These are phyloP conservation scores for Melanotaenia nigrans DNA, from an alignment of 2,797 vertebrate genomes.

Conservation along the genomic window DNA sequence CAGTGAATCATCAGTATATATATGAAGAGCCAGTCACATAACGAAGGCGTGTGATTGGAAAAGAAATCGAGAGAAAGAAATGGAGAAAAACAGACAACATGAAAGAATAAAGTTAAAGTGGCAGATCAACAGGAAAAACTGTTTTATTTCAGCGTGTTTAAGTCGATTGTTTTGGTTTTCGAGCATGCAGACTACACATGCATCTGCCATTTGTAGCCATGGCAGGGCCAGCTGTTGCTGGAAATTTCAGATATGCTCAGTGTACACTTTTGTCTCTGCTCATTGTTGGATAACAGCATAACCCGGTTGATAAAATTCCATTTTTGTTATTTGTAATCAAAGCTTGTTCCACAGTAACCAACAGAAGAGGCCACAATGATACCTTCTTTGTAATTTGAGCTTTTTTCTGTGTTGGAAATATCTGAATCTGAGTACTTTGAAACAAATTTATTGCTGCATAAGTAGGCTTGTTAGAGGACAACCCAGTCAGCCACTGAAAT, in stretches of 20 bases:
- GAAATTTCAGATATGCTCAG: not conserved
- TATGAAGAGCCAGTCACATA: conserved; percentile 3
- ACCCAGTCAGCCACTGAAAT: not conserved
- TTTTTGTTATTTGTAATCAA: no score
- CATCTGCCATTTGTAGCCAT: not conserved
- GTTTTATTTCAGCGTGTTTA: not conserved
- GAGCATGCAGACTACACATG: not conserved
- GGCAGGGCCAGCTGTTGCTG: not conserved
- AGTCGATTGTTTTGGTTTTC: not conserved
- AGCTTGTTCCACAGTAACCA: no score
- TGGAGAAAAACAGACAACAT: not conserved
- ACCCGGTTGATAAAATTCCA: no score
- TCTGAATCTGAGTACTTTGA: no score
- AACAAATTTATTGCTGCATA: no score
- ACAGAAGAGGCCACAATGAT: no score
- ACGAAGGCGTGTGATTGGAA: not conserved
- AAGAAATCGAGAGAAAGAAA: not conserved
- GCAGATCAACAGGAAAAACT: not conserved
- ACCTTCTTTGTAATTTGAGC: no score
- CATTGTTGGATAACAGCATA: no score
- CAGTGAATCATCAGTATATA: conserved; percentile 21
- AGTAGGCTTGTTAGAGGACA: not conserved
- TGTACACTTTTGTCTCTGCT: not conserved
- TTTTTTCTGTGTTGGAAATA: no score
- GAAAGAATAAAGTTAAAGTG: not conserved